Conservation (phyloP, 2,113 vertebrate species). For the Spheniscus mendiculus region DNA sequence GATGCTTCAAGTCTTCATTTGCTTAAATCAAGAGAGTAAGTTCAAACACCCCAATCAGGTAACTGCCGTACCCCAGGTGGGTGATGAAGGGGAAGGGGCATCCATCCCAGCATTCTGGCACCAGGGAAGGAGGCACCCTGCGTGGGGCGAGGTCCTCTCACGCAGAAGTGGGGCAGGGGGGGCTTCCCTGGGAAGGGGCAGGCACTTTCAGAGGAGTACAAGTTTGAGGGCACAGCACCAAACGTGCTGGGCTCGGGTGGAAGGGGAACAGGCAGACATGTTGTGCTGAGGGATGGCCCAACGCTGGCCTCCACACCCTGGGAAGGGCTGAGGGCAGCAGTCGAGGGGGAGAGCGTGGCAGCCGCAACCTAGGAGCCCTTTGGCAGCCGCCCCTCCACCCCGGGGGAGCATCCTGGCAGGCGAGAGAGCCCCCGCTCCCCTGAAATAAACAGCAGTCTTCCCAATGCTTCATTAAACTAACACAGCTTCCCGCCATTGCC, state of each 20-base stretch:
- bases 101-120: fast-evolving
- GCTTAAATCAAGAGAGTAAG: not conserved
- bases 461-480: conserved; percentile 62
- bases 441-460: conserved; percentile 50
- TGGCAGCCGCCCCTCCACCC: not conserved
- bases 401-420: not conserved
- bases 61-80: fast-evolving
- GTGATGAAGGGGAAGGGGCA: not conserved
- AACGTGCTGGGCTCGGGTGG: fast-evolving
- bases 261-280: not conserved
- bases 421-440: not conserved
- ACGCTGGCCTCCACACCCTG: fast-evolving
- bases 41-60: not conserved
- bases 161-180: fast-evolving
- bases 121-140: not conserved
- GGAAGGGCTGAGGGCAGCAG: not conserved
- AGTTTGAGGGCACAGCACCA: not conserved
- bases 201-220: fast-evolving
- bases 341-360: not conserved
- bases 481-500: conserved; percentile 58
- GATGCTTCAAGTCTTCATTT: conserved; percentile 22
- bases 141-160: fast-evolving
- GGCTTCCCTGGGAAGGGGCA: not conserved
- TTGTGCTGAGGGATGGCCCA: not conserved
- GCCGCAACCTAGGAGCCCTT: not conserved